Evolutionary conservation across 2,888 invertebrate species (phyloP).

Genomic region (Lasioglossum pauxillum): DNA sequence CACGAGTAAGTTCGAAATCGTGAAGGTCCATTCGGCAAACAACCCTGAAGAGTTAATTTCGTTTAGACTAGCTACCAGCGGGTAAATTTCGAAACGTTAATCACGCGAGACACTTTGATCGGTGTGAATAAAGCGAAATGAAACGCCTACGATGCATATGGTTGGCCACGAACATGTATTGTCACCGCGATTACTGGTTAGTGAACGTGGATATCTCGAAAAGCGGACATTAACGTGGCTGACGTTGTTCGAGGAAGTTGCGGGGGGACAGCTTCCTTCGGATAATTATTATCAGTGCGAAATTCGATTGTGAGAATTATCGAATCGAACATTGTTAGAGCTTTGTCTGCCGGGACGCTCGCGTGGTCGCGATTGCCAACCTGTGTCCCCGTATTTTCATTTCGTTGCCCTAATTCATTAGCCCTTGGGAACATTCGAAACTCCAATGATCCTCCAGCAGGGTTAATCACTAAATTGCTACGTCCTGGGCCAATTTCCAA

Average conservation of each 20-base stretch:
- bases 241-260: background rate
- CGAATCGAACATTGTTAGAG: background rate
- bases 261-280: background rate
- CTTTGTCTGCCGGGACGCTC: background rate
- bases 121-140: constrained; percentile 36
- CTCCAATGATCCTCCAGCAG: background rate
- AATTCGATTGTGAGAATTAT: background rate
- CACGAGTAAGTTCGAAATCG: background rate
- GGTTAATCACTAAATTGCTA: background rate
- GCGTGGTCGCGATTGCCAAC: background rate
- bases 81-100: background rate
- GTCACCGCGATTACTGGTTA: constrained; percentile 44
- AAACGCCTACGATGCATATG: constrained; percentile 33
- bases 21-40: background rate
- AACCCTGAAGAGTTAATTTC: background rate
- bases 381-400: background rate
- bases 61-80: background rate
- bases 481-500: too few relatives aligned
- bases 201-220: constrained; percentile 43
- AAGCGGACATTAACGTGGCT: constrained; percentile 23
- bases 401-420: background rate
- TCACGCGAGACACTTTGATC: constrained; percentile 1
- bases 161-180: constrained; percentile 32
- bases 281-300: background rate
- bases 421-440: background rate